These are phyloP conservation scores for Tachystola acroxantha DNA, from an alignment of 2,888 invertebrate species.

Conservation along the genomic window DNA sequence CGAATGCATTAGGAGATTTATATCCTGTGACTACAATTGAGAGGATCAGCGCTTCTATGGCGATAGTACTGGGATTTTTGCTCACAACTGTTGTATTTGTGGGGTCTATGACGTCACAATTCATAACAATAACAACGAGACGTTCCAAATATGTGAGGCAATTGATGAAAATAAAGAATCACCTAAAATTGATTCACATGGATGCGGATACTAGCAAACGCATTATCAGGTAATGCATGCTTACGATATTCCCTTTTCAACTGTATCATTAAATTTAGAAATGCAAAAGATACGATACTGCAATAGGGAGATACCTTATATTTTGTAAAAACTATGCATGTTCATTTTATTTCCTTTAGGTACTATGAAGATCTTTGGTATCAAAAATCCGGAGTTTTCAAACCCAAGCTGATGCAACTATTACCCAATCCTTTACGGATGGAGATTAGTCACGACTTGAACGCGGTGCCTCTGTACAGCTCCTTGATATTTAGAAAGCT, in stretches of 20 bases:
- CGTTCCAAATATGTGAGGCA: conserved; percentile 63
- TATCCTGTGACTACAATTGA: conserved; percentile 63
- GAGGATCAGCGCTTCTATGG: conserved; percentile 52
- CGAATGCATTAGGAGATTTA: conserved; percentile 65
- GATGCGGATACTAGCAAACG: conserved; percentile 52
- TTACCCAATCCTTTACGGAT: conserved; percentile 69
- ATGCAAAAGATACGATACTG: too few relatives aligned
- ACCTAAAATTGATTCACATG: conserved; percentile 62
- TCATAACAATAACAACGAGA: conserved; percentile 67
- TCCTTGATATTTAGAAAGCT: conserved; percentile 72
- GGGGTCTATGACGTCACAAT: conserved; percentile 69
- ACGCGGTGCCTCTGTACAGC: conserved; percentile 68
- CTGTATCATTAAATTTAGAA: too few relatives aligned
- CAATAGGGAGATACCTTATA: too few relatives aligned
- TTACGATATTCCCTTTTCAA: not conserved
- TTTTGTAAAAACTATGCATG: too few relatives aligned
- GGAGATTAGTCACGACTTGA: conserved; percentile 73
- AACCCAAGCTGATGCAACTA: conserved; percentile 54
- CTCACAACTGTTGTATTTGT: conserved; percentile 70
- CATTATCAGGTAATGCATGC: conserved; percentile 56
- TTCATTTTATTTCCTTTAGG: conserved; percentile 32
- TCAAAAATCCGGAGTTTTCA: conserved; percentile 69
- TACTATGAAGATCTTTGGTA: conserved; percentile 76
- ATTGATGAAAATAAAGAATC: conserved; percentile 60
- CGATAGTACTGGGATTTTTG: conserved; percentile 61